These are phyloP conservation scores for Steatornis caripensis DNA, from an alignment of 2,113 vertebrate genomes.

Conservation along the genomic window DNA sequence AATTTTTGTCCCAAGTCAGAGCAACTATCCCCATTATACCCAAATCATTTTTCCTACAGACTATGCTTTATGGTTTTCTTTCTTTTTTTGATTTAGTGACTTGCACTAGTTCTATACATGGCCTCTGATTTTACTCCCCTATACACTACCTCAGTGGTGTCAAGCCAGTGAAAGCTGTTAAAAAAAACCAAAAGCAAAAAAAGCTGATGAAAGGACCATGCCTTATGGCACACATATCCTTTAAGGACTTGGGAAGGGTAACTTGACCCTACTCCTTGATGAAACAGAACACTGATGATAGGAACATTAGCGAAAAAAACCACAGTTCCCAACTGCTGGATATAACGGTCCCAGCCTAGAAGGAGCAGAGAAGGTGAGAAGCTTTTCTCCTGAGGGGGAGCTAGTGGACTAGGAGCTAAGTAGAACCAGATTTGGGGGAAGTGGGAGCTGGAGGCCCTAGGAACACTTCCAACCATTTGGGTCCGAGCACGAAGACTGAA, in stretches of 20 bases:
- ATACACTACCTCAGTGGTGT: background rate
- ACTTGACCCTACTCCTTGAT: background rate
- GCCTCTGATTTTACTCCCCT: background rate
- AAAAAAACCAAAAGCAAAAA: background rate
- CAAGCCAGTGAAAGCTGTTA: background rate
- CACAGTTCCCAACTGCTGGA: background rate
- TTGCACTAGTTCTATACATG: background rate
- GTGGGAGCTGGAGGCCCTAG: rapidly evolving
- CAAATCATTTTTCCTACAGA: background rate
- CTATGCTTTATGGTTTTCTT: background rate
- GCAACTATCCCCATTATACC: background rate
- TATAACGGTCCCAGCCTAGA: background rate
- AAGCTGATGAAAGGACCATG: background rate
- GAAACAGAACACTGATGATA: background rate
- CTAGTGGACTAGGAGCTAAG: background rate
- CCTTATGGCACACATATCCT: background rate
- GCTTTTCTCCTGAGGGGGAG: background rate
- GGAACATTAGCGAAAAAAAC: background rate
- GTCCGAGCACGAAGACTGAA: rapidly evolving
- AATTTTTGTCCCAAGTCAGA: background rate
- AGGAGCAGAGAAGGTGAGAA: background rate
- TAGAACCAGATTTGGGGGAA: background rate
- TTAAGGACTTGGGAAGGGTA: background rate
- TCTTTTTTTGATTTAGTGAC: background rate
- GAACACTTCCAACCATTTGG: background rate